Percentiles rank a stretch among this genome's conserved stretches.
Conservation (phyloP, 2,797 vertebrate species). For the Craterocephalus amniculus region DNA sequence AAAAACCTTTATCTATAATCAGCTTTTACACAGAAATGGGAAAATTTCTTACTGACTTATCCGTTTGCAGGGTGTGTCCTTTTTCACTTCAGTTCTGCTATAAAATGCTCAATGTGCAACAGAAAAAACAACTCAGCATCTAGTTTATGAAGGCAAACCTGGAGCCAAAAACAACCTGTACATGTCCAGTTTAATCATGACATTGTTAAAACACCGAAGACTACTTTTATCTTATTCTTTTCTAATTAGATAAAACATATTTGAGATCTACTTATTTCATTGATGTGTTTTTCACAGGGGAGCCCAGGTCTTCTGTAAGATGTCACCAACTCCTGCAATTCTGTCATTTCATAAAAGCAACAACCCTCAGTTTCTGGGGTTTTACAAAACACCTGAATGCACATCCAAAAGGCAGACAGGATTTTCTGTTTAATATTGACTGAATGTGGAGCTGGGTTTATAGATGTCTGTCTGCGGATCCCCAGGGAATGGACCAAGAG, state of each 20-base stretch:
- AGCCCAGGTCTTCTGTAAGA: not conserved
- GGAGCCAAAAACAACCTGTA: too few species aligned
- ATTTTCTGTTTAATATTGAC: conserved; percentile 13
- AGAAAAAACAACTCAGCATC: not conserved
- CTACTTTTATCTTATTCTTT: too few species aligned
- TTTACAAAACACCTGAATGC: conserved; percentile 1
- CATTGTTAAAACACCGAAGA: not conserved
- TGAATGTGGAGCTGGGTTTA: conserved; percentile 17
- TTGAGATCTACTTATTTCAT: not conserved
- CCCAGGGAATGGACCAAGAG: conserved; percentile 58
- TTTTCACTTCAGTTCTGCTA: too few species aligned
- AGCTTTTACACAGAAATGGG: not conserved
- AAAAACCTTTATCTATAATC: not conserved
- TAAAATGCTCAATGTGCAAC: too few species aligned
- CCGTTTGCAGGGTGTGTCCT: too few species aligned
- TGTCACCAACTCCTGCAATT: not conserved
- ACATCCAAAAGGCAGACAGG: conserved; percentile 12
- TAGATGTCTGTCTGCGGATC: conserved; percentile 53
- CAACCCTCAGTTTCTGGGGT: not conserved
- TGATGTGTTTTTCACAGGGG: not conserved
- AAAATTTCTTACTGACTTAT: not conserved
- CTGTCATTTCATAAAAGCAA: not conserved
- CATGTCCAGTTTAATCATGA: too few species aligned
- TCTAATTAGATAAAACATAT: too few species aligned
- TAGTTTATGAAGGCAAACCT: not conserved